Conservation (phyloP, 2,113 vertebrate species). For the Salvelinus alpinus region DNA sequence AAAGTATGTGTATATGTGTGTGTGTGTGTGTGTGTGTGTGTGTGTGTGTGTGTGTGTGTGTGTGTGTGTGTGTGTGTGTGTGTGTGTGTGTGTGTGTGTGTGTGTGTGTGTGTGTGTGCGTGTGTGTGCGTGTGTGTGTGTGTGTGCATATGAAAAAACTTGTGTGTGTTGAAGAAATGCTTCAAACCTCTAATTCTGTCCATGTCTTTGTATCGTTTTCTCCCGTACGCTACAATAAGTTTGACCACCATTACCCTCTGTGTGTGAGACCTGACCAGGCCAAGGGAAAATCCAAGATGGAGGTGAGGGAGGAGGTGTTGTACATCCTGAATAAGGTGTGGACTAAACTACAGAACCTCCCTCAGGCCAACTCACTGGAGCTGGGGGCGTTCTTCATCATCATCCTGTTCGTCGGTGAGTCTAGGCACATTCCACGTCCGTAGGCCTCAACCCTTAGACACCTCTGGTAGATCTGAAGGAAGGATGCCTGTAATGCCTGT, state of each 20-base stretch:
- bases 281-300: slow-evolving; percentile 40
- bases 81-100: too few relatives aligned
- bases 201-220: too few relatives aligned
- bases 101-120: too few relatives aligned
- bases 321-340: slow-evolving; percentile 72
- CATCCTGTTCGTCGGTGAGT: slow-evolving; percentile 85
- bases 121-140: too few relatives aligned
- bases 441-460: background rate
- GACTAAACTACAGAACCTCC: slow-evolving; percentile 79
- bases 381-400: slow-evolving; percentile 80
- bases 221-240: background rate
- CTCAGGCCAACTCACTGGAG: slow-evolving; percentile 79
- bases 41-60: too few relatives aligned
- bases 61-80: too few relatives aligned
- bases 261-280: background rate
- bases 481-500: background rate
- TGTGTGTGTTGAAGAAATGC: too few relatives aligned
- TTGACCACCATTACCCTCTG: background rate
- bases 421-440: background rate
- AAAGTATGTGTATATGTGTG: too few relatives aligned
- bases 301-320: slow-evolving; percentile 66
- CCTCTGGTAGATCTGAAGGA: background rate
- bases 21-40: too few relatives aligned
- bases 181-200: too few relatives aligned
- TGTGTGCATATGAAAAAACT: too few relatives aligned